Evolutionary conservation across 2,888 invertebrate genomes (phyloP), one percentile per base, ranked within the genome.

Genomic region (Sinotaia quadrata): DNA sequence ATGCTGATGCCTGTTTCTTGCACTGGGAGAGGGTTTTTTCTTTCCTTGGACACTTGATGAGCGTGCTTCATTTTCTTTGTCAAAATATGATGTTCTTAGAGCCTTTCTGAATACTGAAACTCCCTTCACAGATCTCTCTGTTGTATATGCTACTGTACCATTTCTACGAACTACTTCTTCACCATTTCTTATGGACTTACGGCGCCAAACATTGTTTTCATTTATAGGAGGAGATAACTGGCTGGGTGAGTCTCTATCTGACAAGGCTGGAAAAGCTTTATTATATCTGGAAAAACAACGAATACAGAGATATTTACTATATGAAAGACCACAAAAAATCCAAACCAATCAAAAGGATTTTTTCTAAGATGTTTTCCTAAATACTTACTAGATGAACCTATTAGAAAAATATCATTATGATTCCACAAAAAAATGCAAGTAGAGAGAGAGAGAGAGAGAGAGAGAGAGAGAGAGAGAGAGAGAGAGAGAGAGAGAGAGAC

Each of bases 241-340:
- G 21, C 10, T 54, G 24, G 27, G 54, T 47, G n/a, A 24, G 54
- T 27, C 29, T 7, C 18, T 29, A 29, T 54, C 54, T 54, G 54
- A 54, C 24, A 54, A 31, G 10, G 54, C 27, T 29, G 54, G 54
- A 31, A 54, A 54, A 54, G 54, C 54, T 54, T 54, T n/a, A 31
- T 54, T 54, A 31, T 54, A 54, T 5, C 54, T 54, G 31, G 8
- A 54, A 24, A 21, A 31, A 41, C 10, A 41, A 12, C 41, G 18
- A 10, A 41, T 12, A 41, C 18, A 41, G 10, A 15, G 18, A 41
- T 10, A 41, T 41, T n/a, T n/a, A n/a, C n/a, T n/a, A n/a, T n/a
- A n/a, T n/a, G n/a, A n/a, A n/a, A n/a, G n/a, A n/a, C n/a, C n/a
- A n/a, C n/a, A n/a, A n/a, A n/a, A n/a, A n/a, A n/a, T n/a, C n/a